Conservation (phyloP, 2,797 vertebrate genomes). For the Otus scops region DNA sequence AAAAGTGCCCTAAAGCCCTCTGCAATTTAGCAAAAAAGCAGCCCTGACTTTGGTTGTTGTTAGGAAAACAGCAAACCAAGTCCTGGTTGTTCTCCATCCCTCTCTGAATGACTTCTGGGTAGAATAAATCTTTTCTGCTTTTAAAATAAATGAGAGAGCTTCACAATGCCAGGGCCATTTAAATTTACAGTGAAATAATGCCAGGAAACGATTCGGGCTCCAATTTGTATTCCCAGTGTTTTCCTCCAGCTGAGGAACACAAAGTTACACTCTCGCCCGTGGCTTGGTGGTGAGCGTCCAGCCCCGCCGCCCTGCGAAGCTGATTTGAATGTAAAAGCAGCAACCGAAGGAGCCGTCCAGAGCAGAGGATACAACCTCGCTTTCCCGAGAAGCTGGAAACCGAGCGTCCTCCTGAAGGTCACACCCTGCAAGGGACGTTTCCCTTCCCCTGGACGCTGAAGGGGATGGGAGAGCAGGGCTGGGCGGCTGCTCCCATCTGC, state of each 20-base stretch:
- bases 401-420: fast-evolving
- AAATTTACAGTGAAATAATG: neutral
- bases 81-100: neutral
- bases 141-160: conserved; percentile 23
- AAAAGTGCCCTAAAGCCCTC: neutral
- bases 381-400: neutral
- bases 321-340: neutral
- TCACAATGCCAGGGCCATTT: neutral
- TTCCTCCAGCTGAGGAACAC: conserved; percentile 2
- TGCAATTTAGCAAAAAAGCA: neutral
- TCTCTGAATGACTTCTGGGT: neutral
- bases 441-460: neutral
- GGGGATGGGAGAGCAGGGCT: neutral
- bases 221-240: neutral
- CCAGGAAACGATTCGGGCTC: neutral
- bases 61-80: neutral
- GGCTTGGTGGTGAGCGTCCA: neutral
- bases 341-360: neutral
- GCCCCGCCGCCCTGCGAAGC: neutral
- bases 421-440: neutral
- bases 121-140: conserved; percentile 15
- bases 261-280: neutral
- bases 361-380: neutral
- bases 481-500: neutral
- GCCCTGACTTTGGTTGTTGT: neutral